A percentile compares a stretch with the other conserved stretches of the same genome.
These are phyloP conservation scores for Catocala fraxini DNA, from an alignment of 2,888 invertebrate species.

Conservation along the genomic window DNA sequence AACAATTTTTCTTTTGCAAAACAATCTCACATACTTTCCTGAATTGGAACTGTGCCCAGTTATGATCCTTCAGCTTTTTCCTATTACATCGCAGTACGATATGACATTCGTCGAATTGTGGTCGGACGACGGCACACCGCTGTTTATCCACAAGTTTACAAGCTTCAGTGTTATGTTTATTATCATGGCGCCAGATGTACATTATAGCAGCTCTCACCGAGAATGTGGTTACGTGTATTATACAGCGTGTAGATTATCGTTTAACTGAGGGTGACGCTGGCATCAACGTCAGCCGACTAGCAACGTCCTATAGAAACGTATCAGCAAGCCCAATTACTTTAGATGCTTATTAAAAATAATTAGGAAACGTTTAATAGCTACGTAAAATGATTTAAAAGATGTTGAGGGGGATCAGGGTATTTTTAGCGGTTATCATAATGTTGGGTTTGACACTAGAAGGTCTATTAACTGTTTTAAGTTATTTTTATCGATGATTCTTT, in stretches of 20 bases:
- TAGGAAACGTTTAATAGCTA: background rate
- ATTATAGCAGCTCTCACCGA: background rate
- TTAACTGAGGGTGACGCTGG: background rate
- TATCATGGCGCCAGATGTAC: background rate
- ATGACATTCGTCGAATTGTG: slow-evolving; percentile 9
- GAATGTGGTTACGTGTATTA: background rate
- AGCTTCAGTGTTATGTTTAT: slow-evolving; percentile 4
- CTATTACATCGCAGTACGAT: background rate
- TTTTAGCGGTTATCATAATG: too few relatives aligned
- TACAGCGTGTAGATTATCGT: background rate
- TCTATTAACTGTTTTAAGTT: too few relatives aligned
- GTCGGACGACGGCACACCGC: background rate
- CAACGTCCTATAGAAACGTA: slow-evolving; percentile 1
- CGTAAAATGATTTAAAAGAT: background rate
- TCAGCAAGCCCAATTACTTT: background rate
- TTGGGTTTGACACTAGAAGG: too few relatives aligned
- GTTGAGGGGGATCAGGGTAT: background rate
- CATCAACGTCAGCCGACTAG: background rate
- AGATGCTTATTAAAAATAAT: slow-evolving; percentile 3
- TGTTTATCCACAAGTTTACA: slow-evolving; percentile 9
- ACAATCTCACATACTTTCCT: slow-evolving; percentile 2
- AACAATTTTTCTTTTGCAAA: background rate
- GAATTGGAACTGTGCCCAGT: slow-evolving; percentile 9
- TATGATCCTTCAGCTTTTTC: background rate
- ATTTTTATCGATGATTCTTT: too few relatives aligned